Evolutionary conservation across 1,140 invertebrate genomes (phyloP), one percentile per base, ranked within the genome.

Genomic region (Leptinotarsa defecta): DNA sequence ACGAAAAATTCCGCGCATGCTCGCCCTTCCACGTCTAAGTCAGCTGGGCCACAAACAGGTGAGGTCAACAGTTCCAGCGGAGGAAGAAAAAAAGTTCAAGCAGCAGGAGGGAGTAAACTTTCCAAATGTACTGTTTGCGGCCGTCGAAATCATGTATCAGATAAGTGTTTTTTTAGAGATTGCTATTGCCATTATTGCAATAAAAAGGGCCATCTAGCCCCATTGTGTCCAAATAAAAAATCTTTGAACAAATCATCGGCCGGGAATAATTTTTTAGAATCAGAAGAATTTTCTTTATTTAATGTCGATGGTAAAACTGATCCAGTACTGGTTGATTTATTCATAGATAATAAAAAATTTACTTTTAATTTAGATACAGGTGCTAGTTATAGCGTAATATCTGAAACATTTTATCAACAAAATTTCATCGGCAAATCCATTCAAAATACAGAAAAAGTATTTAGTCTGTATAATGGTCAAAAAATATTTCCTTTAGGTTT

Each of bases 391-490:
- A 69, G 68, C 27, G 48, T 71, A 20, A 71, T 71, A 11, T 71
- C 69, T 20, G 69, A 71, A 52, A 13, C 17, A n/a, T 71, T 52
- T 71, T 71, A 71, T 57, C 15, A 52, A 49, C 15, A 71, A 71
- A 71, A 71, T 57, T 71, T 71, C 13, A 8, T 22, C 1, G 24
- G 48, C 43, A 71, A 71, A 71, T 19, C 43, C 11, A 43, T 71
- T 19, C 34, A 71, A 57, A 48, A 71, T 20, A 52, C 69, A 19
- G 19, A 71, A 20, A 57, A 71, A 24, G 49, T 49, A n/a, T 49
- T 71, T 48, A 71, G 24, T 71, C 49, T 71, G 17, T 71, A 71
- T 48, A 71, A 71, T 71, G 69, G 69, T 49, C n/a, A 71, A 8
- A n/a, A 49, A 20, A 52, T 71, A n/a, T 20, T 19, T 49, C 69